Percentiles rank a stretch among this genome's conserved stretches.
These are phyloP conservation scores for Piscicola geometra DNA, from an alignment of 2,888 invertebrate species.

Conservation along the genomic window DNA sequence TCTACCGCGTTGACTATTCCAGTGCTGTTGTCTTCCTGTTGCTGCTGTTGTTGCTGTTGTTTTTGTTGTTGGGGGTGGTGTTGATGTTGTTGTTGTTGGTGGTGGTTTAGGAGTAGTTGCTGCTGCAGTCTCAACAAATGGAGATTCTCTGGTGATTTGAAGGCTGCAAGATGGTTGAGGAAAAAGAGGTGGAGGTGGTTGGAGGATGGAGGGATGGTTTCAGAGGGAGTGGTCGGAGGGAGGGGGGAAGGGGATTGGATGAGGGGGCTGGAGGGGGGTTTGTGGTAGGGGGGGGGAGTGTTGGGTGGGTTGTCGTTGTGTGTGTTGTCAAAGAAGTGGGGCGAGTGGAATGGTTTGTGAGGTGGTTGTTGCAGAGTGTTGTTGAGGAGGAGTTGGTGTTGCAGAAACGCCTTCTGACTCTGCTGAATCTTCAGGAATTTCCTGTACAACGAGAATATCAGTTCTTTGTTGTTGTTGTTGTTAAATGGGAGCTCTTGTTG, in stretches of 20 bases:
- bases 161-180: neutral
- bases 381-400: neutral
- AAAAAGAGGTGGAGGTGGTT: neutral
- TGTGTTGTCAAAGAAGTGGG: neutral
- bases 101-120: neutral
- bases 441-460: slow-evolving; percentile 2
- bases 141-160: neutral
- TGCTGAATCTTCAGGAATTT: slow-evolving; percentile 3
- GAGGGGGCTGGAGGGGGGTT: neutral
- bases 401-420: neutral
- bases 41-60: neutral
- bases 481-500: neutral
- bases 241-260: neutral
- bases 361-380: neutral
- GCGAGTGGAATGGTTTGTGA: neutral
- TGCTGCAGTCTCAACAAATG: neutral
- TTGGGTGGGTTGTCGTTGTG: neutral
- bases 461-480: neutral
- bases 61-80: neutral
- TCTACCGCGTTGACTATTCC: neutral
- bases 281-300: neutral
- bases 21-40: neutral
- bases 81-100: neutral
- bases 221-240: too few relatives aligned
- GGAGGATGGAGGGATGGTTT: neutral